Base-by-base conservation (phyloP, 64 coral and sea anemone species). In the Montipora sp. region DNA sequence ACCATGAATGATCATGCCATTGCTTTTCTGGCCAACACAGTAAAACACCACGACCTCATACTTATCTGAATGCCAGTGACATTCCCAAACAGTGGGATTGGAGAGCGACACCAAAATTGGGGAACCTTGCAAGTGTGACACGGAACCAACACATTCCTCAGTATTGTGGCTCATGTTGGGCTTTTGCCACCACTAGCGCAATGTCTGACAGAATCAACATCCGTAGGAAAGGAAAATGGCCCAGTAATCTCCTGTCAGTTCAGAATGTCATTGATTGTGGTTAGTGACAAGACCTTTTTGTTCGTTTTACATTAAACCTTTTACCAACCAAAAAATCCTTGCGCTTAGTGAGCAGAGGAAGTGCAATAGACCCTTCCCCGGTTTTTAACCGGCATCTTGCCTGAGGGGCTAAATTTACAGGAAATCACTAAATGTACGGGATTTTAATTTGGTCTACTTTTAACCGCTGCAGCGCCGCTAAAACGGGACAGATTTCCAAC, bases 81-180 rank as follows among this genome's bases (percentile, higher is more conserved):
- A 70, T 96, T 20, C 98, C 98, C 21, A 74, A 69, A 15, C 59
- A 92, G 22, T 89, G 71, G 78, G 98, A 99, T 81, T 99, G 98
- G 98, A 83, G 98, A 75, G 75, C 96, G 87, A 53, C 90, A 18
- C 76, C 88, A 87, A 92, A 83, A 8, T 89, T 75, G 49, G 65
- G 61, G 2, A 99, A 96, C 94, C 96, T 85, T 95, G 98, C 92
- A n/a, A 99, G 98, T 87, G 90, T 94, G 36, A 94, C 94, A 79
- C 89, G 98, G 4, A 99, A 99, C 66, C 98, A 99, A 58, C 98
- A 99, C 57, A 96, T 99, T 27, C 98, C 98, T 89, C 98, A 96
- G 68, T 99, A 99, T 14, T 99, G 98, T 78, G 98, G 98, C 20
- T 99, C 98, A 3, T 99, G 98, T 27, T 99, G 98, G 98, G 98